These are phyloP conservation scores for Globodera ellingtonae DNA, from an alignment of 1,140 invertebrate species.

Conservation along the genomic window DNA sequence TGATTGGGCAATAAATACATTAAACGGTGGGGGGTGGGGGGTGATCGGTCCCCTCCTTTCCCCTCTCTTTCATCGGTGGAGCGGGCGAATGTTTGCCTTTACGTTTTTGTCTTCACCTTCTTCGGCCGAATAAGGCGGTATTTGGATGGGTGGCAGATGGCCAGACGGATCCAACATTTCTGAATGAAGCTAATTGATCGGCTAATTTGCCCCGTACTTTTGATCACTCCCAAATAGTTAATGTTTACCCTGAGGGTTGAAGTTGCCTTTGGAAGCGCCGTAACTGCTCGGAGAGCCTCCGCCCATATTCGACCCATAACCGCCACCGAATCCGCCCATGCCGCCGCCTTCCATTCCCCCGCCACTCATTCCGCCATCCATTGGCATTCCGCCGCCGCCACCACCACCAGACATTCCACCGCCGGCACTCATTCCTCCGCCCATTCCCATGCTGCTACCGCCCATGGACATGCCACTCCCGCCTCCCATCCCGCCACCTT, in stretches of 20 bases:
- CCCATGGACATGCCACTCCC: conserved; percentile 15
- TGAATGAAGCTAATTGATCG: conserved; percentile 7
- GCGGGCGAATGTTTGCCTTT: conserved; percentile 14
- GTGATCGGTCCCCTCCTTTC: too few species aligned
- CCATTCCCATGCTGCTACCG: conserved; percentile 8
- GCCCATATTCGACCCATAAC: conserved; percentile 19
- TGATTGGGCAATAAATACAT: too few species aligned
- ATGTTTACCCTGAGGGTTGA: conserved; percentile 4
- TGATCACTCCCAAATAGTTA: background rate
- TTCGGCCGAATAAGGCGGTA: conserved; percentile 29
- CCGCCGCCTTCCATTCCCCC: conserved; percentile 18
- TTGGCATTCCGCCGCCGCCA: conserved; percentile 5
- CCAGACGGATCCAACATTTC: conserved; percentile 20
- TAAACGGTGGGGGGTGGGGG: too few species aligned
- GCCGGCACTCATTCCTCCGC: background rate
- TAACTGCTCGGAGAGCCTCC: conserved; percentile 12
- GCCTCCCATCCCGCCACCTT: conserved; percentile 16
- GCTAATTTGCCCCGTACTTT: background rate
- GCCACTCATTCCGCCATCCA: conserved; percentile 19
- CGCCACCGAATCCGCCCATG: conserved; percentile 15
- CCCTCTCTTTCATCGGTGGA: background rate
- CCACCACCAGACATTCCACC: conserved; percentile 9
- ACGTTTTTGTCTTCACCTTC: conserved; percentile 27
- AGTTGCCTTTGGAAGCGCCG: conserved; percentile 17
- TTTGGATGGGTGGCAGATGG: conserved; percentile 21